A percentile compares a stretch with the other conserved stretches of the same genome.
Evolutionary conservation across 2,888 invertebrate genomes (phyloP).

Genomic region (Hirtodrosophila alboralis): DNA sequence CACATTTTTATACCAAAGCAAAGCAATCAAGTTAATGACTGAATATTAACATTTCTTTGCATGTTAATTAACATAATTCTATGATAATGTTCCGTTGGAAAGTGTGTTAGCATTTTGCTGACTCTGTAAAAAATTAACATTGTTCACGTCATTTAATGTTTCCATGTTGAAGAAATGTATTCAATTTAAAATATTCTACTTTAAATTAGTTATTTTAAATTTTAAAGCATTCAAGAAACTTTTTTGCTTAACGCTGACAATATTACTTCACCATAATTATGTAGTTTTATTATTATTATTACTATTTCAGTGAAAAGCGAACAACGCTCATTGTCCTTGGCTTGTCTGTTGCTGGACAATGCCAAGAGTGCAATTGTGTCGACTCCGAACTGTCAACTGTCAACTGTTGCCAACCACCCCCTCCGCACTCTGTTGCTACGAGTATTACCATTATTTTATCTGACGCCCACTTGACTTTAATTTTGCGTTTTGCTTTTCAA

Average conservation of each 20-base stretch:
- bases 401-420: too few relatives aligned
- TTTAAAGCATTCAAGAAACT: background rate
- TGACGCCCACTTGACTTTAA: conserved; percentile 38
- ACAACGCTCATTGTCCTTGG: conserved; percentile 52
- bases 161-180: too few relatives aligned
- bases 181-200: too few relatives aligned
- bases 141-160: too few relatives aligned
- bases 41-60: too few relatives aligned
- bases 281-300: conserved; percentile 18
- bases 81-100: too few relatives aligned
- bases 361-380: conserved; percentile 66
- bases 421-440: background rate
- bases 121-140: too few relatives aligned
- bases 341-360: conserved; percentile 41
- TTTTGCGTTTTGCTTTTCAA: conserved; percentile 43
- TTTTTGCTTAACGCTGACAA: background rate
- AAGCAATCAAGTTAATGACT: too few relatives aligned
- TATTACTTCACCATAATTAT: conserved; percentile 11
- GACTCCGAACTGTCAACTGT: conserved; percentile 4
- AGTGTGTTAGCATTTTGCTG: too few relatives aligned
- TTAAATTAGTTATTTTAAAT: background rate
- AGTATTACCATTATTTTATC: conserved; percentile 55
- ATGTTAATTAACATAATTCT: too few relatives aligned
- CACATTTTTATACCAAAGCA: too few relatives aligned
- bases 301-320: conserved; percentile 5